phyloP scores from a whole-genome alignment of 2,113 vertebrate genomes.

The Lepidothrix coronata region DNA sequence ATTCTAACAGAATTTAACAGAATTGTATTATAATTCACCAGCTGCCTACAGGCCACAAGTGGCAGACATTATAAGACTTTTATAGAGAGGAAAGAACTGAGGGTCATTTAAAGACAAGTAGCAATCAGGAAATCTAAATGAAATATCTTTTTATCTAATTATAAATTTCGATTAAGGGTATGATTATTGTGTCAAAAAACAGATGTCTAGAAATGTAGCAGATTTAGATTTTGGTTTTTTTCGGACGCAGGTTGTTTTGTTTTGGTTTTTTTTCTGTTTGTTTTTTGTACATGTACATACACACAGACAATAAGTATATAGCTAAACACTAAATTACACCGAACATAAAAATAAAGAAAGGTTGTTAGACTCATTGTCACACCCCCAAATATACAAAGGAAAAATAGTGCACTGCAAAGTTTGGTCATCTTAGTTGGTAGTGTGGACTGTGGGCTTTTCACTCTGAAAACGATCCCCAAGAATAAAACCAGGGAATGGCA shows the following conservation, averaged over 20 bases:
- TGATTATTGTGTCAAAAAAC: background rate
- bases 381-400: background rate
- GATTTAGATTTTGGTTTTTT: background rate
- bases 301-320: background rate
- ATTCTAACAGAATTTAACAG: background rate
- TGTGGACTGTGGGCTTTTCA: background rate
- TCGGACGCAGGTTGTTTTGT: background rate
- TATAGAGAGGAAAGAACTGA: background rate
- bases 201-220: background rate
- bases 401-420: background rate
- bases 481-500: background rate
- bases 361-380: background rate
- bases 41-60: background rate
- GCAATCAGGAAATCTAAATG: background rate
- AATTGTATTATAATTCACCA: background rate
- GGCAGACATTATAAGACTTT: background rate
- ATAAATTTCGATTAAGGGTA: background rate
- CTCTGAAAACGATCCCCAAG: background rate
- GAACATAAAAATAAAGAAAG: background rate
- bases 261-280: background rate
- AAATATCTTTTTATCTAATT: background rate
- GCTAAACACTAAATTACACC: accelerated
- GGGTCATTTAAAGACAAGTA: background rate
- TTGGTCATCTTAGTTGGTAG: background rate
- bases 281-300: background rate